These are phyloP conservation scores for Drosophila gunungcola DNA, from an alignment of 1,140 invertebrate species.

Conservation along the genomic window DNA sequence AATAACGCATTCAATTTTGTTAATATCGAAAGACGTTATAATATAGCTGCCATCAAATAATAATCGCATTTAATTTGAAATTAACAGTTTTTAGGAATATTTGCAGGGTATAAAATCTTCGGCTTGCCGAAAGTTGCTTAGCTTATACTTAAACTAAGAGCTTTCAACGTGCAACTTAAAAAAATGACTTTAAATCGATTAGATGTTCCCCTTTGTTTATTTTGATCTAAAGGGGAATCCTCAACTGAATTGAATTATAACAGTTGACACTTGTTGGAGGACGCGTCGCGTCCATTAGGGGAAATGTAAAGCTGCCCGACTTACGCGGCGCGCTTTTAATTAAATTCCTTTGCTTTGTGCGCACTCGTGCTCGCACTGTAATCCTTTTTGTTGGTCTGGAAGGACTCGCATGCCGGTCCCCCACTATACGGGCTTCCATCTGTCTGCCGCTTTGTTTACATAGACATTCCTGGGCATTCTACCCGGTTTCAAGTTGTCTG, in stretches of 20 bases:
- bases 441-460: conserved; percentile 57
- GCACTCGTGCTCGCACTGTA: conserved; percentile 60
- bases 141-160: too few species aligned
- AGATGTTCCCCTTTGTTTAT: neutral
- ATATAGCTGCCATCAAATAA: too few species aligned
- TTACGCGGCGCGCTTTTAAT: conserved; percentile 61
- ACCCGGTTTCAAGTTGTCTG: conserved; percentile 41
- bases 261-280: conserved; percentile 50
- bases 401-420: conserved; percentile 23
- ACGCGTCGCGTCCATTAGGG: conserved; percentile 48
- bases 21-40: too few species aligned
- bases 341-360: conserved; percentile 77
- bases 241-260: conserved; percentile 58
- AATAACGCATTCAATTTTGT: too few species aligned
- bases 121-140: too few species aligned
- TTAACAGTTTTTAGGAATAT: too few species aligned
- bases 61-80: too few species aligned
- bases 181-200: too few species aligned
- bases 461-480: conserved; percentile 56
- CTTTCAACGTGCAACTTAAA: too few species aligned
- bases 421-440: conserved; percentile 1
- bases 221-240: too few species aligned
- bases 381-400: conserved; percentile 63
- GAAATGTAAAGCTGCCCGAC: conserved; percentile 32
- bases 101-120: too few species aligned